Evolutionary conservation across 2,113 vertebrate species (phyloP).

Genomic region (Caranx melampygus): DNA sequence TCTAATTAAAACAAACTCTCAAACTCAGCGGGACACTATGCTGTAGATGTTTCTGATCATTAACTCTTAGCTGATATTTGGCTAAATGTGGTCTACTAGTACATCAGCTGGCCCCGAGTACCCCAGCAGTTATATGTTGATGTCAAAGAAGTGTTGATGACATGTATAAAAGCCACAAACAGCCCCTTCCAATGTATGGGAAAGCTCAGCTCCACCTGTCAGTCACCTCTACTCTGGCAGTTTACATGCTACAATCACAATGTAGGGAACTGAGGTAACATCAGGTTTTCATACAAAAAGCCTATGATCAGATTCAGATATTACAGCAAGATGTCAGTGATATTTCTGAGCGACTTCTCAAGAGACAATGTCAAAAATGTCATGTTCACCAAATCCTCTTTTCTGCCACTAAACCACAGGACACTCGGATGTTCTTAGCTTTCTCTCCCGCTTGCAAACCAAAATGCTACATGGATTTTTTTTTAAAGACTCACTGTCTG

Average conservation of each 20-base stretch:
- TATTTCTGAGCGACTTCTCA: background rate
- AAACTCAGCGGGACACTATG: too few species aligned
- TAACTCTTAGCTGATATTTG: too few species aligned
- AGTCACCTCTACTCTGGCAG: background rate
- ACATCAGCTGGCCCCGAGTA: too few species aligned
- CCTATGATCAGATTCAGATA: background rate
- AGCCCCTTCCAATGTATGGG: background rate
- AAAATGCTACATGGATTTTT: slow-evolving; percentile 18
- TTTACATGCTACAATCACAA: background rate
- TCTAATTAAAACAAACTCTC: too few species aligned
- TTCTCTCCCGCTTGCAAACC: background rate
- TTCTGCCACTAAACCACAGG: background rate
- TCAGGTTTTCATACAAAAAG: background rate
- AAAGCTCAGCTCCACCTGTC: background rate
- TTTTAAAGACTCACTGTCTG: slow-evolving; percentile 6
- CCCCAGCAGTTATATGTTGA: too few species aligned
- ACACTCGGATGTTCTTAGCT: background rate
- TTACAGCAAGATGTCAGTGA: background rate
- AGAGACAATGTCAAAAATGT: background rate
- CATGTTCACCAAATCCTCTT: background rate
- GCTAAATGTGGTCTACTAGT: too few species aligned
- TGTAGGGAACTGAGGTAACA: background rate
- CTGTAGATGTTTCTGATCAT: too few species aligned
- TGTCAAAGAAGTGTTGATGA: too few species aligned
- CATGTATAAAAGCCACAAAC: too few species aligned